These are phyloP conservation scores for Pseudochirops corinnae DNA, from an alignment of 2,797 vertebrate genomes.

Conservation along the genomic window DNA sequence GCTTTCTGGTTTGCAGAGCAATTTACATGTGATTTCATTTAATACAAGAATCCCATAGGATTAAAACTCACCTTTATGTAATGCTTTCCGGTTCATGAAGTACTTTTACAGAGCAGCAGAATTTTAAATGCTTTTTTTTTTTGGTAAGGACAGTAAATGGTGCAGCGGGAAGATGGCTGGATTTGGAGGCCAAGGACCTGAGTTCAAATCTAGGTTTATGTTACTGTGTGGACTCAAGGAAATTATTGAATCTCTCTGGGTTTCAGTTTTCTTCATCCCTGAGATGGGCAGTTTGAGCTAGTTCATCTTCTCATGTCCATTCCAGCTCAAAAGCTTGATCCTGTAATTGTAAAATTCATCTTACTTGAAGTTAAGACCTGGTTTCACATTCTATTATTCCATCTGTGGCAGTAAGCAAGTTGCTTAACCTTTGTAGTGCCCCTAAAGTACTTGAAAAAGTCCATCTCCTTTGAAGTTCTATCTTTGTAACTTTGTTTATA, in stretches of 20 bases:
- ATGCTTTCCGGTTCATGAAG: background rate
- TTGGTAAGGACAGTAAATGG: background rate
- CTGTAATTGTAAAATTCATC: background rate
- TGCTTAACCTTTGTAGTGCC: background rate
- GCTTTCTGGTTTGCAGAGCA: background rate
- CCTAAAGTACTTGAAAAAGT: background rate
- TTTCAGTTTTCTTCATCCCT: background rate
- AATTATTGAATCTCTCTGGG: background rate
- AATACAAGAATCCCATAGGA: background rate
- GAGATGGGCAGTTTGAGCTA: background rate
- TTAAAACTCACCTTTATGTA: background rate
- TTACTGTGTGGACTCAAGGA: background rate
- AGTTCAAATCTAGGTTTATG: background rate
- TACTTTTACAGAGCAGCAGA: background rate
- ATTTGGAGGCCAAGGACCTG: background rate
- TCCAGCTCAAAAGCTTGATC: background rate
- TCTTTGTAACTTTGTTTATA: conserved; percentile 31
- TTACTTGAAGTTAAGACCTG: background rate
- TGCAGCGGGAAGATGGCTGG: background rate
- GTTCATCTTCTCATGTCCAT: background rate
- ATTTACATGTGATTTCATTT: background rate
- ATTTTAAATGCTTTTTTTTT: background rate
- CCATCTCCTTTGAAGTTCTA: background rate
- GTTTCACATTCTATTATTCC: background rate
- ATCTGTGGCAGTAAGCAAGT: background rate